Evolutionary conservation across 1,140 invertebrate species (phyloP), one percentile per base, ranked within the genome.

Genomic region (Harpegnathos saltator): DNA sequence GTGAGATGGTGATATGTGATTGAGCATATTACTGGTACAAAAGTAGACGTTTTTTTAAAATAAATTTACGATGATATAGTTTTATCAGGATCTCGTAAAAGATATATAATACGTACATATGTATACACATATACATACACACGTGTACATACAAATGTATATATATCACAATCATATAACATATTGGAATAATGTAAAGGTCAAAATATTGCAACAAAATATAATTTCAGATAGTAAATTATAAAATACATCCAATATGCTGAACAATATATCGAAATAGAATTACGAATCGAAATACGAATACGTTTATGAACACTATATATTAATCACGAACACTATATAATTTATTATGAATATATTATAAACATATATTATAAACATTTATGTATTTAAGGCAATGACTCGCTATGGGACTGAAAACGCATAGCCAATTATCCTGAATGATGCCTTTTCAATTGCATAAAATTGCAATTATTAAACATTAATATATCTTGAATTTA

Each of bases 291-390:
- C n/a, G n/a, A n/a, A n/a, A n/a, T n/a, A n/a, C n/a, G n/a, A n/a
- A n/a, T n/a, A n/a, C n/a, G n/a, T n/a, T 1, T 63, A 44, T 33
- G 19, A 54, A 17, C 14, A 65, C n/a, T n/a, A n/a, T n/a, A n/a
- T n/a, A n/a, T n/a, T n/a, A n/a, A 22, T 1, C 54, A 44, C 56
- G 19, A 54, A 17, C 14, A 65, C n/a, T n/a, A n/a, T n/a, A n/a
- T n/a, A n/a, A n/a, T n/a, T n/a, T n/a, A n/a, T n/a, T 77, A 44
- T 65, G 63, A 61, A 63, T 29, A 61, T 29, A 77, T 22, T 77
- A 65, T 7, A 9, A 44, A 44, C 54, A 44, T 9, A 44, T 3
- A 73, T 75, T 14, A 50, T 65, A 33, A 74, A 19, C 12, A 66
- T 65, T 44, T 44, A 9, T 33, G 33, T 11, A 9, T 44, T 44